phyloP scores from a whole-genome alignment of 2,113 vertebrate genomes.

The Rhynchopsitta pachyrhyncha region DNA sequence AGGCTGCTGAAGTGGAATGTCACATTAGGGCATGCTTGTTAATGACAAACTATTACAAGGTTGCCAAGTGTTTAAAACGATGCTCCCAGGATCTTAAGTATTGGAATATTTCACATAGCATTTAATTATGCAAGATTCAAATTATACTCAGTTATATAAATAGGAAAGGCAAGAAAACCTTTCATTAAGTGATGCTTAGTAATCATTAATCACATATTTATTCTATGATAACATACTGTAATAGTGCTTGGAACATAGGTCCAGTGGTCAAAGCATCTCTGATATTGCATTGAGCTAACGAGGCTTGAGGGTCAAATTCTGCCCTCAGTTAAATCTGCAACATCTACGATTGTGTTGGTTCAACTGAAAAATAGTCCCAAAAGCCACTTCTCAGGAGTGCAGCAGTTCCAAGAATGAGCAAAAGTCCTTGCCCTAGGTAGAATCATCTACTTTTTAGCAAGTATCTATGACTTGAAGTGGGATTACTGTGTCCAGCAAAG shows the following conservation, averaged over 20 bases:
- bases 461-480: background rate
- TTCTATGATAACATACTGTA: background rate
- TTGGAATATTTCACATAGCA: constrained; percentile 4
- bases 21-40: constrained; percentile 29
- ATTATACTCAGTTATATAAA: background rate
- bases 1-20: constrained; percentile 32
- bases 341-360: background rate
- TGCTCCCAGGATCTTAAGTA: background rate
- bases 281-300: background rate
- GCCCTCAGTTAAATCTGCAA: background rate
- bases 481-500: background rate
- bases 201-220: background rate
- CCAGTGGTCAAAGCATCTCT: background rate
- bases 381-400: background rate
- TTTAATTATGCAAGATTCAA: constrained; percentile 10
- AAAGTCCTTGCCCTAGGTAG: background rate
- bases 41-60: constrained; percentile 47
- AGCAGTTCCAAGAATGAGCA: background rate
- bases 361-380: background rate
- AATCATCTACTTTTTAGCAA: background rate
- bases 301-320: background rate
- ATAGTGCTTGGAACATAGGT: background rate
- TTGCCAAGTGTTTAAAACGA: constrained; percentile 25
- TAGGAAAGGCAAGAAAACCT: constrained; percentile 1
- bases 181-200: background rate